phyloP scores from a whole-genome alignment of 2,888 invertebrate species.

The Tetranychus truncatus region DNA sequence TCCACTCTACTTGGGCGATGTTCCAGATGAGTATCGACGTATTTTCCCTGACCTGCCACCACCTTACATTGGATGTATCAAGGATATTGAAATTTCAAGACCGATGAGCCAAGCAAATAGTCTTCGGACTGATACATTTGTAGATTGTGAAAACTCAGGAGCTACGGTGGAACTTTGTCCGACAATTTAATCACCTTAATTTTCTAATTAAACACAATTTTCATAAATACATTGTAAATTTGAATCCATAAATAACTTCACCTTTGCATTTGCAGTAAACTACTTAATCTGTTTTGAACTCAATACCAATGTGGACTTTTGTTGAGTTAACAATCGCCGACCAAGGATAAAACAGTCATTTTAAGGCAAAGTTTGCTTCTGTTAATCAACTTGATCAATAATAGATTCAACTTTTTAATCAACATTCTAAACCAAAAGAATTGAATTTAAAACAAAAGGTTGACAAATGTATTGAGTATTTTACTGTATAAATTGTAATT shows the following conservation, averaged over 20 bases:
- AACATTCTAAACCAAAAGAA: too few relatives aligned
- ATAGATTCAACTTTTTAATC: too few relatives aligned
- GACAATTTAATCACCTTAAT: neutral
- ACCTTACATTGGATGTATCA: neutral
- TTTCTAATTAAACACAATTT: neutral
- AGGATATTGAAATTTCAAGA: neutral
- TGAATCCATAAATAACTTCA: neutral
- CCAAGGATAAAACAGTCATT: too few relatives aligned
- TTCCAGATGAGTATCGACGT: slow-evolving; percentile 40
- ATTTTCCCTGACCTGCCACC: neutral
- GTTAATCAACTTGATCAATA: too few relatives aligned
- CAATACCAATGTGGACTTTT: too few relatives aligned
- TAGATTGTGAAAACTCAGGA: neutral
- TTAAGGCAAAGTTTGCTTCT: too few relatives aligned
- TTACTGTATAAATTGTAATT: too few relatives aligned
- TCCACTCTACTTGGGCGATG: slow-evolving; percentile 76
- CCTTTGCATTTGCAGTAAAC: neutral
- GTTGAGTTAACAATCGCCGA: too few relatives aligned
- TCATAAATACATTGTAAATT: neutral
- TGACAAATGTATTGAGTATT: too few relatives aligned
- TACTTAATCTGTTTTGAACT: too few relatives aligned
- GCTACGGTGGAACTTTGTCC: neutral
- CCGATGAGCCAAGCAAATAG: neutral
- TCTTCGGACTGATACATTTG: neutral
- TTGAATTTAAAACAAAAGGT: too few relatives aligned